These are phyloP conservation scores for Cyrtorhinus lividipennis DNA, from an alignment of 1,140 invertebrate species.

Conservation along the genomic window DNA sequence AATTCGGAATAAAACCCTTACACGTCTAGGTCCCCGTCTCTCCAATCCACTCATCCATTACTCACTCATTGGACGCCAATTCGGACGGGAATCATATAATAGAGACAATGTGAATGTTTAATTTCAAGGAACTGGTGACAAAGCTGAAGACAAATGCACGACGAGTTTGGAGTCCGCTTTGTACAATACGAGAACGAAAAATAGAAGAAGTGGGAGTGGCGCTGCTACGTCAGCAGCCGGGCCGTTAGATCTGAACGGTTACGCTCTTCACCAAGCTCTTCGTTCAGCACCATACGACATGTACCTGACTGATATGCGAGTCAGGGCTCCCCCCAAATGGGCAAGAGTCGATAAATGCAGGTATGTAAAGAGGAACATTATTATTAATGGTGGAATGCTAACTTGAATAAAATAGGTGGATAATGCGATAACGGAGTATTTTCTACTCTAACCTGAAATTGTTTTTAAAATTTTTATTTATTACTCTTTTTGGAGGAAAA, in stretches of 20 bases:
- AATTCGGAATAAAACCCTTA: neutral
- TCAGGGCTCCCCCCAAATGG: constrained; percentile 38
- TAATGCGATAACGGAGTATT: no score
- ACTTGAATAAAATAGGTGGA: no score
- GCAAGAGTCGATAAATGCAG: constrained; percentile 50
- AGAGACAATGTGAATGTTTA: neutral
- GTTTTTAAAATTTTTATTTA: no score
- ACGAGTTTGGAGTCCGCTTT: neutral
- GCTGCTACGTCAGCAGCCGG: neutral
- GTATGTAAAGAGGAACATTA: constrained; percentile 35
- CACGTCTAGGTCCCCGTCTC: neutral
- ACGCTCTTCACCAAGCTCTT: constrained; percentile 43
- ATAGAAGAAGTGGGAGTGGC: neutral
- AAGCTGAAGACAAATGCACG: neutral
- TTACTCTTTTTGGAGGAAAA: no score
- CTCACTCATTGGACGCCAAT: neutral
- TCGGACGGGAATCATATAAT: neutral
- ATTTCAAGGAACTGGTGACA: neutral
- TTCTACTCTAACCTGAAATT: no score
- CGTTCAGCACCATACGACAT: constrained; percentile 43
- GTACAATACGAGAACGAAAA: neutral
- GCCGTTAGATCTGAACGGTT: constrained; percentile 41
- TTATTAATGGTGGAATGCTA: neutral
- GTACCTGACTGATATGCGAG: constrained; percentile 47
- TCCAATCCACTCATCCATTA: neutral